These are phyloP conservation scores for Vulpes lagopus DNA, from an alignment of 2,113 vertebrate species.

Conservation along the genomic window DNA sequence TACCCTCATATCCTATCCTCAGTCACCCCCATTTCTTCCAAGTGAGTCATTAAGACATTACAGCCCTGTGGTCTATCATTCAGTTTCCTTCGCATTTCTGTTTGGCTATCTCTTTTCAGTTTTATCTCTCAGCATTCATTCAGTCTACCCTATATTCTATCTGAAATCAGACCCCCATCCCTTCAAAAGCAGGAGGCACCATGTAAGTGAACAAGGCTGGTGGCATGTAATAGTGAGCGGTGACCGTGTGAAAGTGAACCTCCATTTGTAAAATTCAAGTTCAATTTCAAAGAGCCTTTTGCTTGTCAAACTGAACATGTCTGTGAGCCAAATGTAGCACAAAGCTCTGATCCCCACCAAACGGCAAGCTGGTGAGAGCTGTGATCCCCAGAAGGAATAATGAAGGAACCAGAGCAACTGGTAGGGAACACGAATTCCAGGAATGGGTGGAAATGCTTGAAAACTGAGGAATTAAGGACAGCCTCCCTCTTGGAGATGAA, in stretches of 20 bases:
- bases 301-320: accelerated
- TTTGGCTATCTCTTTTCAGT: background rate
- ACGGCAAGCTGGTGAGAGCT: accelerated
- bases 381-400: too few species aligned
- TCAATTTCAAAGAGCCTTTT: background rate
- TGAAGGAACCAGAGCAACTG: background rate
- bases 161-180: background rate
- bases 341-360: background rate
- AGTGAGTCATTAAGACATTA: background rate
- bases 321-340: accelerated
- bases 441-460: background rate
- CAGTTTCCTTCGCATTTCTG: background rate
- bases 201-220: background rate
- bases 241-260: background rate
- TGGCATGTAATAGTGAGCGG: accelerated
- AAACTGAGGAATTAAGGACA: background rate
- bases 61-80: background rate
- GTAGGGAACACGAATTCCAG: background rate
- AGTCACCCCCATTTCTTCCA: accelerated
- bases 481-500: background rate
- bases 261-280: too few species aligned
- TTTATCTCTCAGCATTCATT: background rate
- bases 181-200: background rate
- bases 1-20: background rate
- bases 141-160: background rate